Evolutionary conservation across 2,113 vertebrate species (phyloP).

Genomic region (Axis porcinus): DNA sequence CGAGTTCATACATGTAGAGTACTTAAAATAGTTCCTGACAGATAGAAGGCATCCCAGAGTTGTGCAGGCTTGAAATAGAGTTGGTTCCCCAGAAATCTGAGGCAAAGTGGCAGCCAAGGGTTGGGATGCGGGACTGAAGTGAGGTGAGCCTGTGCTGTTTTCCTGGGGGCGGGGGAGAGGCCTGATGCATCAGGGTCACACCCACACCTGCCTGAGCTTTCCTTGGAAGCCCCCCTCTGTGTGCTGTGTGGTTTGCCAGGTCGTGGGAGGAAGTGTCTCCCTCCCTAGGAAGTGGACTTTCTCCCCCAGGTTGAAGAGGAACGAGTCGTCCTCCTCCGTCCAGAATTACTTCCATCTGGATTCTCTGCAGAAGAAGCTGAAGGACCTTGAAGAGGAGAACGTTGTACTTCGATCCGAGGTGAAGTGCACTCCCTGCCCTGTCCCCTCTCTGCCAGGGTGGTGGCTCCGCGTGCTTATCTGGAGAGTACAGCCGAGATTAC

Average conservation of each 20-base stretch:
- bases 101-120: not conserved
- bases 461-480: not conserved
- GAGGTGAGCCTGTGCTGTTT: not conserved
- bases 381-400: slow-evolving; percentile 98
- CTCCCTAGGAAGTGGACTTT: not conserved
- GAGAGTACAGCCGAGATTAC: fast-evolving
- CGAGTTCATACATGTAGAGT: not conserved
- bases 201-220: fast-evolving
- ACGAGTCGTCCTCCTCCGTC: slow-evolving; percentile 87
- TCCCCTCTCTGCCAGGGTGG: not conserved
- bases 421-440: not conserved
- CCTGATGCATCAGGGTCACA: fast-evolving
- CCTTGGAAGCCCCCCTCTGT: not conserved
- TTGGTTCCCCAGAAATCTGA: not conserved
- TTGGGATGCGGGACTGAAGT: not conserved
- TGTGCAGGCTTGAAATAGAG: not conserved
- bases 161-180: not conserved
- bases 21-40: not conserved
- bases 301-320: slow-evolving; percentile 86
- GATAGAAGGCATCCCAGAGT: not conserved
- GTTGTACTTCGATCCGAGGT: slow-evolving; percentile 94
- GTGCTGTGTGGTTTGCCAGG: fast-evolving
- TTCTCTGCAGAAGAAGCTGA: slow-evolving; percentile 96
- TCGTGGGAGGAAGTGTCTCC: fast-evolving
- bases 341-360: slow-evolving; percentile 94